Percentiles rank a stretch among this genome's conserved stretches.
phyloP scores from a whole-genome alignment of 2,888 invertebrate genomes.

The Melanargia galathea region DNA sequence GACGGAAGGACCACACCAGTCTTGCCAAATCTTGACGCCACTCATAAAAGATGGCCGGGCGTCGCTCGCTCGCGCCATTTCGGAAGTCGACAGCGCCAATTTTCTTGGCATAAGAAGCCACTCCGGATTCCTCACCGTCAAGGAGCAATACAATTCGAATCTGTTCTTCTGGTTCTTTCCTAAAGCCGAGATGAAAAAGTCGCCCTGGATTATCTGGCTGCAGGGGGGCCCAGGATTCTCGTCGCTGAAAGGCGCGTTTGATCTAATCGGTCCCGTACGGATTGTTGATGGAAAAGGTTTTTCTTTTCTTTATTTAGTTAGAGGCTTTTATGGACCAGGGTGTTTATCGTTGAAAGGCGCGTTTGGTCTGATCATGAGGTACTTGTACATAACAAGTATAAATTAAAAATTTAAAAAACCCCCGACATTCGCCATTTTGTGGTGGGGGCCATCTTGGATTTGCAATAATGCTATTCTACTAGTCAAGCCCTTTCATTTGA shows the following conservation, averaged over 20 bases:
- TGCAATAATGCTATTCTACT: too few species aligned
- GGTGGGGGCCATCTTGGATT: too few species aligned
- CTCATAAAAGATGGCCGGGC: slow-evolving; percentile 44
- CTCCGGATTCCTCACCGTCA: slow-evolving; percentile 83
- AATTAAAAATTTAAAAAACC: too few species aligned
- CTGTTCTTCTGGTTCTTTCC: slow-evolving; percentile 92
- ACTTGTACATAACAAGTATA: too few species aligned
- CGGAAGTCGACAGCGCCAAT: slow-evolving; percentile 49
- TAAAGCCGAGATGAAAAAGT: slow-evolving; percentile 7
- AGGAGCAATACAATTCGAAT: slow-evolving; percentile 85
- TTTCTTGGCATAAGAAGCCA: slow-evolving; percentile 58
- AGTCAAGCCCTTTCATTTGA: too few species aligned
- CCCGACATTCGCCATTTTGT: too few species aligned
- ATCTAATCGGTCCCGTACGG: slow-evolving; percentile 54
- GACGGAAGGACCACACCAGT: slow-evolving; percentile 11
- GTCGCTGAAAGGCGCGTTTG: slow-evolving; percentile 61
- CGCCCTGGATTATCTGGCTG: slow-evolving; percentile 82
- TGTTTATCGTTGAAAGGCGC: slow-evolving; percentile 71
- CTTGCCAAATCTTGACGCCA: slow-evolving; percentile 42
- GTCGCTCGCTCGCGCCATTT: slow-evolving; percentile 42
- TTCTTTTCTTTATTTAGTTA: too few species aligned
- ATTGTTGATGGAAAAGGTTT: slow-evolving; percentile 50
- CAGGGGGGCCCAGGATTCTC: slow-evolving; percentile 84
- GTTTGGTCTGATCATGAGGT: slow-evolving; percentile 53
- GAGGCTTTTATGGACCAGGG: too few species aligned